Percentiles rank a stretch among this genome's conserved stretches.
Conservation (phyloP, 64 coral and sea anemone genomes). For the Montipora cactus region DNA sequence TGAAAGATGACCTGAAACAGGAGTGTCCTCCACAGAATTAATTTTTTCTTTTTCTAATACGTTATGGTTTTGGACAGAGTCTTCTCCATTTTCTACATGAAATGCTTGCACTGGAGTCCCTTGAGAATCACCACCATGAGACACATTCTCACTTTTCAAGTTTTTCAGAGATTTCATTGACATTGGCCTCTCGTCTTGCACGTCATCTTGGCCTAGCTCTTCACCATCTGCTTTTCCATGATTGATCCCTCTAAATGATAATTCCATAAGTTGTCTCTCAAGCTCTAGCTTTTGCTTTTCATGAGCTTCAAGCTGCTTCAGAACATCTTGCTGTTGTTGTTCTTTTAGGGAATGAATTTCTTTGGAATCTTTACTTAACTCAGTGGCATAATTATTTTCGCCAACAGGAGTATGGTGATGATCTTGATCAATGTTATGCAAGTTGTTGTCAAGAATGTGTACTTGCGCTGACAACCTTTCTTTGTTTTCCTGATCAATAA, state of each 20-base stretch:
- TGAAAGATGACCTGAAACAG: background rate
- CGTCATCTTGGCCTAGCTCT: background rate
- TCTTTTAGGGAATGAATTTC: conserved; percentile 69
- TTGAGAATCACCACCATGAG: background rate
- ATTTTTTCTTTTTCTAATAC: background rate
- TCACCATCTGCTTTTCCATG: conserved; percentile 16
- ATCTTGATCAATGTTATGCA: background rate
- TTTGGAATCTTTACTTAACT: background rate
- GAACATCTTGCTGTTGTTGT: conserved; percentile 76
- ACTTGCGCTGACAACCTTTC: background rate
- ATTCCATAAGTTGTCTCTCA: conserved; percentile 65
- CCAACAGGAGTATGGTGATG: background rate
- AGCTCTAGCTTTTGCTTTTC: conserved; percentile 73
- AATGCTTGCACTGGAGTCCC: background rate
- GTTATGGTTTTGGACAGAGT: background rate
- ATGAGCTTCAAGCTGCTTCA: conserved; percentile 79
- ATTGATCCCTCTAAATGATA: conserved; percentile 44
- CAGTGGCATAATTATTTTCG: background rate
- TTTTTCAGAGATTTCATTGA: conserved; percentile 14
- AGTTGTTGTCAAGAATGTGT: background rate
- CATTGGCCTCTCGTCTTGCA: conserved; percentile 4
- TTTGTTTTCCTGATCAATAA: background rate
- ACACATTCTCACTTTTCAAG: conserved; percentile 8
- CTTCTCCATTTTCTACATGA: background rate
- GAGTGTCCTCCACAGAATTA: background rate